A percentile compares a stretch with the other conserved stretches of the same genome.
Evolutionary conservation across 92 coral and sea anemone species (phyloP).

Genomic region (Phenganax stokvisi): DNA sequence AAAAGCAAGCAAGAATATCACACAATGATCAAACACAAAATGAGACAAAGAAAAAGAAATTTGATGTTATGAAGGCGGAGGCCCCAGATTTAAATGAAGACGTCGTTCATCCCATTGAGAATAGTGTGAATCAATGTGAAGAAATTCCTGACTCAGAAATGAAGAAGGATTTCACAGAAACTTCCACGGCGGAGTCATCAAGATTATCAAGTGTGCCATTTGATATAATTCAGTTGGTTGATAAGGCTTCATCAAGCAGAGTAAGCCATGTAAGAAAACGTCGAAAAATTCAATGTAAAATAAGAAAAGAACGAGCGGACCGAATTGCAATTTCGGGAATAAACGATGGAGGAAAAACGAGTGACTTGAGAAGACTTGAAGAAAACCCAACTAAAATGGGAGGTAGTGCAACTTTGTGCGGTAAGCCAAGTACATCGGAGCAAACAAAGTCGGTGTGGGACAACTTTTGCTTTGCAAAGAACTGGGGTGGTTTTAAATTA

Average conservation of each 20-base stretch:
- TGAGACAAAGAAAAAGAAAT: neutral
- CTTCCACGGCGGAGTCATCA: neutral
- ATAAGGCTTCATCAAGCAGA: neutral
- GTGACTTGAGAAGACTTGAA: neutral
- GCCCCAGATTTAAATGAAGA: neutral
- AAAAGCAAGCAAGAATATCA: conserved; percentile 1
- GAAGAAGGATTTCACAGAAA: neutral
- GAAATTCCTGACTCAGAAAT: neutral
- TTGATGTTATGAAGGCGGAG: neutral
- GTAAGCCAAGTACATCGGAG: neutral
- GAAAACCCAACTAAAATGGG: neutral
- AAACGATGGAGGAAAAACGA: neutral
- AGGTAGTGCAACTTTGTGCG: neutral
- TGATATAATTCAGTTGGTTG: neutral
- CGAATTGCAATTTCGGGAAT: neutral
- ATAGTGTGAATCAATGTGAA: neutral
- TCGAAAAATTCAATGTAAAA: neutral
- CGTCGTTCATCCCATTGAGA: neutral
- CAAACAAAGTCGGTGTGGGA: conserved; percentile 9
- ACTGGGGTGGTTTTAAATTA: conserved; percentile 23
- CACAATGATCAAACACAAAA: neutral
- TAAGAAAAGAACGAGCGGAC: neutral
- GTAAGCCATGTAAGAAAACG: conserved; percentile 3
- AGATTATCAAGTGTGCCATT: neutral
- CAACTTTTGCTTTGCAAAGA: conserved; percentile 21